Conservation (phyloP, 2,797 vertebrate species). For the Thamnophis elegans region DNA sequence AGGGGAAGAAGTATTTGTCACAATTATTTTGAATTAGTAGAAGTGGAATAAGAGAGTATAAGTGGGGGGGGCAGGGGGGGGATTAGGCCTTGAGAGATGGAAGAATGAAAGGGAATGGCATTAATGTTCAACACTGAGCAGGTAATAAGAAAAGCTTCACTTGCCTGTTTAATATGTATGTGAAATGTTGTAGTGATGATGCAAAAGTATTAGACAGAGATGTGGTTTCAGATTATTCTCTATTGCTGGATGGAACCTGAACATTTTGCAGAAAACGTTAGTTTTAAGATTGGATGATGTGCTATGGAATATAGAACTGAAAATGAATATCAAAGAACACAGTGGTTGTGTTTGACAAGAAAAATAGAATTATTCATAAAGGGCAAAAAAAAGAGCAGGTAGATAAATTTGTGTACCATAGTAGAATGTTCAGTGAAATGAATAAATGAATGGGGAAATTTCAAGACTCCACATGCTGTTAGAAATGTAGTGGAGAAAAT, state of each 20-base stretch:
- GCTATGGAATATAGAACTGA: not conserved
- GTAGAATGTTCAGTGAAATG: not conserved
- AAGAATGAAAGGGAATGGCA: not conserved
- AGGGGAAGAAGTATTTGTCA: not conserved
- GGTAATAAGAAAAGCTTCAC: not conserved
- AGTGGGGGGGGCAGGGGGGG: rapidly evolving
- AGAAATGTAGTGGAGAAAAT: not conserved
- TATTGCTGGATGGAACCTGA: not conserved
- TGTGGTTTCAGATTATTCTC: not conserved
- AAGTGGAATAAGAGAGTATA: not conserved
- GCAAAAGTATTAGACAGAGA: not conserved
- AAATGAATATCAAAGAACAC: not conserved
- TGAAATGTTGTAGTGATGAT: not conserved
- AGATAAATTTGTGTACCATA: not conserved
- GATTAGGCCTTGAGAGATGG: not conserved
- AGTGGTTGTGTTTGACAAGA: not conserved
- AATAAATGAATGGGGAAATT: not conserved
- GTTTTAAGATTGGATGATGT: not conserved
- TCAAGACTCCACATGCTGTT: not conserved
- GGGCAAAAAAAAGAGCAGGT: not conserved
- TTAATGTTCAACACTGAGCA: not conserved
- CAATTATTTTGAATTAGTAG: not conserved
- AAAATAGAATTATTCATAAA: not conserved
- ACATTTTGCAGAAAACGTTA: not conserved
- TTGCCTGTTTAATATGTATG: not conserved